Base-by-base conservation (phyloP, 1,140 invertebrate species). In the Stratiolaelaps scimitus region DNA sequence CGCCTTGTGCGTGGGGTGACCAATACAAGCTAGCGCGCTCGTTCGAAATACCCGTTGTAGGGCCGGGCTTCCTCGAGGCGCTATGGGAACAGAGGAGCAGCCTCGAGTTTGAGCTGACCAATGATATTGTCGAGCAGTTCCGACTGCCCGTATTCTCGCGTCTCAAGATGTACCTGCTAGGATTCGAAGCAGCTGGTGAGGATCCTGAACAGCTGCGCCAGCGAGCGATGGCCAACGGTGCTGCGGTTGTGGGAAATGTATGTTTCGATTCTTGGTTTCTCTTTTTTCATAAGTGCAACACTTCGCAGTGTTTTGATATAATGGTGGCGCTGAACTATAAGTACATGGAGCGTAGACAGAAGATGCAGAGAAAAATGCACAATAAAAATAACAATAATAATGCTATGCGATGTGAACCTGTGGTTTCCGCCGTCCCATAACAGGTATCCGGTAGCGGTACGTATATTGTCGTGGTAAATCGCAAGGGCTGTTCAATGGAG, bases 71-170 rank as follows among this genome's bases (percentile, higher is more conserved):
- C 23, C 15, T 60, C 23, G 53, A 60, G 1, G 53, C 17, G 4
- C 10, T 60, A 23, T 60, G 53, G 53, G 23, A 60, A 60, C 15
- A 20, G 23, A 15, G 53, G 53, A 34, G 15, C 20, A 60, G 53
- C 26, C 20, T 60, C 15, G 53, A 60, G 15, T 60, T 60, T 34
- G 20, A 20, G 53, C 26, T 60, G 23, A 60, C 15, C 15, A 26
- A 15, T 6, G 53, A 60, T 2, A 29, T 60, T 34, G 20, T 60
- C 17, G 20, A 60, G 15, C 15, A 23, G 34, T 26, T 20, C 10
- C 53, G 53, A 20, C 20, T 60, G 1, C 53, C 53, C 1, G 53
- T 60, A 15, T 60, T 60, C 23, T 60, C 53, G 10, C 26, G 53
- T 2, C 53, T 60, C 17, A 60, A 60, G 23, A 60, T 60, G 17